Percentiles rank a stretch among this genome's conserved stretches.
phyloP scores from a whole-genome alignment of 2,797 vertebrate species.

The Manis javanica region DNA sequence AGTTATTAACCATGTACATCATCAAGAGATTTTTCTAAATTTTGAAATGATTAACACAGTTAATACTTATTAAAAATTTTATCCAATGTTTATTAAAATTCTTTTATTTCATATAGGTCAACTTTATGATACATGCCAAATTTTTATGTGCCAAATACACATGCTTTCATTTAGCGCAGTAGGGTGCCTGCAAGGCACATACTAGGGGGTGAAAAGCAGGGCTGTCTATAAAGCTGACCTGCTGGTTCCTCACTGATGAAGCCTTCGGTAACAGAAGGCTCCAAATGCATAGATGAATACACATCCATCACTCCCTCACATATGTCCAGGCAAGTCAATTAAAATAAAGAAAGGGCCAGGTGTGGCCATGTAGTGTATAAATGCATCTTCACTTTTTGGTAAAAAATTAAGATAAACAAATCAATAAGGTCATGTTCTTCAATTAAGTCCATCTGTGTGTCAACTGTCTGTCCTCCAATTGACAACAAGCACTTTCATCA shows the following conservation, averaged over 20 bases:
- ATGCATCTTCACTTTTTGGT: neutral
- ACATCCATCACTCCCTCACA: neutral
- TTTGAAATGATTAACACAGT: neutral
- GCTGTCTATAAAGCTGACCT: neutral
- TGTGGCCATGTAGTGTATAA: neutral
- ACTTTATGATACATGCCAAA: neutral
- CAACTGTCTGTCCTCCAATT: neutral
- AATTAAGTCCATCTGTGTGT: neutral
- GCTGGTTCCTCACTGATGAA: neutral
- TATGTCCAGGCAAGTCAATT: neutral
- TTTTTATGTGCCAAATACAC: neutral
- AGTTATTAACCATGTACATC: neutral
- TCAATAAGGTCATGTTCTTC: neutral
- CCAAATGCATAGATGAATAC: neutral
- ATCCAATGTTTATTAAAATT: neutral
- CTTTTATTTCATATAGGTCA: neutral
- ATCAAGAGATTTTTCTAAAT: neutral
- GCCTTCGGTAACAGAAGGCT: neutral
- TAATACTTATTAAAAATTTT: neutral
- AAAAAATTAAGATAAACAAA: neutral
- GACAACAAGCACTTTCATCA: neutral
- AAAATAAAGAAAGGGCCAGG: neutral
- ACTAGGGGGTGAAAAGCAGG: neutral
- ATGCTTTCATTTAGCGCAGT: neutral
- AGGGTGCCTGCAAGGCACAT: neutral